Conservation (phyloP, 1,140 invertebrate genomes). For the Drosophila pachea region DNA sequence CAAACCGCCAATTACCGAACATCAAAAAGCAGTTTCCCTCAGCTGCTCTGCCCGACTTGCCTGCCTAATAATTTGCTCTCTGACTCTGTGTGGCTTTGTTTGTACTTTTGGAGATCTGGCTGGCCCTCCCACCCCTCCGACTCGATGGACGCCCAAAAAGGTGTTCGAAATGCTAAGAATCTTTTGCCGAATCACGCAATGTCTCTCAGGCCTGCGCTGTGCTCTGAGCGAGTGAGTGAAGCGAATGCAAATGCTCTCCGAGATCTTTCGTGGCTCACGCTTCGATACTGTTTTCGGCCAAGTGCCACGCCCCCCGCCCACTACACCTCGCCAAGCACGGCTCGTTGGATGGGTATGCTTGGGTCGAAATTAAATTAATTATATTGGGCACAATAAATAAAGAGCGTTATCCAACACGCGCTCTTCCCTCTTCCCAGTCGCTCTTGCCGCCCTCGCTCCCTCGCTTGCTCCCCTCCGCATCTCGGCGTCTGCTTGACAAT, state of each 20-base stretch:
- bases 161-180: constrained; percentile 70
- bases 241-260: constrained; percentile 55
- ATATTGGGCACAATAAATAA: constrained; percentile 69
- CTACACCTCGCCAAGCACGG: background rate
- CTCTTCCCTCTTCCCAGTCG: constrained; percentile 9
- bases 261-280: constrained; percentile 65
- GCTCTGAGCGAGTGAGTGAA: constrained; percentile 26
- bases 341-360: constrained; percentile 19
- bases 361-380: constrained; percentile 67
- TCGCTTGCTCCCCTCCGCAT: background rate
- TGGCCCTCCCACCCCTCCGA: constrained; percentile 22
- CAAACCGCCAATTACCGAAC: constrained; percentile 76
- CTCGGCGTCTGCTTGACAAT: constrained; percentile 55
- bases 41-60: constrained; percentile 44
- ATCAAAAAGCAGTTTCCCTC: constrained; percentile 75
- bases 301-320: constrained; percentile 44
- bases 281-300: constrained; percentile 54
- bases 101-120: constrained; percentile 49
- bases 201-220: constrained; percentile 22
- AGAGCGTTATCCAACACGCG: constrained; percentile 52
- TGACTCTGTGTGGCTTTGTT: constrained; percentile 70
- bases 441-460: too few relatives aligned
- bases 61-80: constrained; percentile 73
- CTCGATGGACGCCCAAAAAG: constrained; percentile 64
- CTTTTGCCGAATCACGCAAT: constrained; percentile 69